Evolutionary conservation across 2,113 vertebrate genomes (phyloP), one percentile per base, ranked within the genome.

Genomic region (Propithecus coquereli): DNA sequence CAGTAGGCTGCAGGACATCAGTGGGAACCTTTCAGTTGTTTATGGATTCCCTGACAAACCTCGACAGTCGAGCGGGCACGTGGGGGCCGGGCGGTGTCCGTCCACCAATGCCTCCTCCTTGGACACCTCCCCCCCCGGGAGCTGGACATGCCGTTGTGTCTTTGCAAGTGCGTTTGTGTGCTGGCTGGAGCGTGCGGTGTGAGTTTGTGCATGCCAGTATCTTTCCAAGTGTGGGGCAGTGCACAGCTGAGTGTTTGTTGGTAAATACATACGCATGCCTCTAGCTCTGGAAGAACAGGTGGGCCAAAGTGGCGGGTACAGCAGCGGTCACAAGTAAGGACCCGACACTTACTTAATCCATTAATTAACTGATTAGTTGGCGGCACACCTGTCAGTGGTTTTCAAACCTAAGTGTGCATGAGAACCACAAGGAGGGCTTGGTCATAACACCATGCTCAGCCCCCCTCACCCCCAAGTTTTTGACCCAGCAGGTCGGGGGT

Each of bases 111-210:
- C 66, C 66, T 25, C 32, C 66, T 80, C 77, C 45, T 30, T 30
- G 0, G n/a, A 30, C 2, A 2, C 32, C 20, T 11, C 34, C 34
- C 47, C 52, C 66, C 11, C 27, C 47, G 11, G 37, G 23, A 22
- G 12, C 65, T 88, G 32, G 6, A 0, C 1, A 1, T 1, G n/a
- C 23, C 37, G 1, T 3, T 4, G 8, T 47, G 8, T 25, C 45
- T 25, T 37, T 40, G 68, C 20, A 18, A 40, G 6, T 2, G 61
- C 9, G 45, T 91, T 14, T 34, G 11, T 43, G 34, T 32, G 34
- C 40, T 54, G 57, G 14, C 59, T 74, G 8, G 22, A 13, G 20
- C 2, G 4, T 50, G 85, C 45, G 1, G 20, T 17, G 73, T n/a
- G 47, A 34, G 27, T 61, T 8, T 81, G 34, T 63, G 32, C 0